Evolutionary conservation across 1,140 invertebrate species (phyloP), one percentile per base, ranked within the genome.

Genomic region (Drosophila ficusphila): DNA sequence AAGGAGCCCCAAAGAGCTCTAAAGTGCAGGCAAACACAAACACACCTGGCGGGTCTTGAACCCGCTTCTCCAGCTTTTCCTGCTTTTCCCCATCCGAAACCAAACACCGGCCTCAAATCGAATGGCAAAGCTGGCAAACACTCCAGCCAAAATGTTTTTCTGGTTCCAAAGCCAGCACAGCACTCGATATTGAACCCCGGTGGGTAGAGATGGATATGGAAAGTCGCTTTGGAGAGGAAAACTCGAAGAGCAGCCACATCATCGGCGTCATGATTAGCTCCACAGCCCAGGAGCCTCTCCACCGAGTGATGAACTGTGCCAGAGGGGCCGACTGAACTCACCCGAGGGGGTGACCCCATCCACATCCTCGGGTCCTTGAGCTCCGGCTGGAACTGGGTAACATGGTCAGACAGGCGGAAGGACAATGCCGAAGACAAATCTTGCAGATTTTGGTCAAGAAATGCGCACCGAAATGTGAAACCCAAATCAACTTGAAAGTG

Each of bases 371-470:
- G 36, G 21, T 36, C 38, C 68, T 31, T 70, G 58, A 74, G 67
- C 31, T 33, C n/a, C 23, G 9, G 23, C 29, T 34, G 36, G 25
- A 31, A 23, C 56, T 51, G 70, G 60, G 71, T 65, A 29, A 73
- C 70, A 75, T 78, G 57, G 57, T 56, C 21, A 47, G 70, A 46
- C 60, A 68, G 64, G 41, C 76, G 44, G 27, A 74, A 72, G 47
- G 68, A 72, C 68, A 42, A 65, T 23, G 71, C n/a, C 46, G 8
- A 64, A 60, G 38, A 46, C 60, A 86, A 79, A 86, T 86, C 81
- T 76, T 81, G 72, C 54, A 79, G 81, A 72, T 85, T 86, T 76
- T 62, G 81, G 72, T 68, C 81, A 86, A 86, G 81, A 51, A 83
- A 76, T 85, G 76, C 71, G 72, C 79, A 79, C 64, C 65, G 49